Evolutionary conservation across 2,888 invertebrate species (phyloP), one percentile per base, ranked within the genome.

Genomic region (Euphydryas editha): DNA sequence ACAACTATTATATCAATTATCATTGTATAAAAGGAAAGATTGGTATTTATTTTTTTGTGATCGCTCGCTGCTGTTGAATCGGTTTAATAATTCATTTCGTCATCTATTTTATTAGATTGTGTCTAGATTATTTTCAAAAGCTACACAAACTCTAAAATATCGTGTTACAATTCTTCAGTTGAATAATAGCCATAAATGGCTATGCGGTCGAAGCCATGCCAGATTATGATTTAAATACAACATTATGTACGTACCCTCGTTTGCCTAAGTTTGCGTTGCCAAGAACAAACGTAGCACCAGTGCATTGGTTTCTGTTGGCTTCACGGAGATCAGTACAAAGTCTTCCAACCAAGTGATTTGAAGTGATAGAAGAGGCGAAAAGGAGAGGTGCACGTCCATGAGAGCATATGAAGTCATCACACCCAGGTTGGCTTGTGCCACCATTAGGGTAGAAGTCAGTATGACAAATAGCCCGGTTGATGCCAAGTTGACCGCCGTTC

Each of bases 401-500:
- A 4, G 81, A 80, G 67, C 83, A 83, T 0, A 76, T 70, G 56
- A 75, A 73, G 37, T 67, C 30, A 55, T 30, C 58, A 54, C 82
- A 81, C 0, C 83, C 81, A 0, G 82, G 82, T 66, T 81, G 81
- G 10, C 74, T 71, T 18, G 72, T 74, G 5, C 80, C 82, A n/a
- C 81, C 81, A 59, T 82, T 81, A 11, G 81, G 79, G 61, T 82
- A 84, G 71, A 83, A 83, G 66, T 82, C 76, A 13, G 75, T 75
- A 47, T 80, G 61, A 6, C 75, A 75, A 21, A 79, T 77, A 1
- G 79, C 67, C 13, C 79, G 76, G 46, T 74, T 71, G 63, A 82
- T 80, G 30, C 82, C 82, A 2, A 80, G 70, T 5, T 74, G 56
- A 5, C 79, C 77, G 6, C 79, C 78, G 42, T 82, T 79, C 0